Percentiles rank a stretch among this genome's conserved stretches.
Conservation (phyloP, 2,888 invertebrate species). For the Watsonalla binaria region DNA sequence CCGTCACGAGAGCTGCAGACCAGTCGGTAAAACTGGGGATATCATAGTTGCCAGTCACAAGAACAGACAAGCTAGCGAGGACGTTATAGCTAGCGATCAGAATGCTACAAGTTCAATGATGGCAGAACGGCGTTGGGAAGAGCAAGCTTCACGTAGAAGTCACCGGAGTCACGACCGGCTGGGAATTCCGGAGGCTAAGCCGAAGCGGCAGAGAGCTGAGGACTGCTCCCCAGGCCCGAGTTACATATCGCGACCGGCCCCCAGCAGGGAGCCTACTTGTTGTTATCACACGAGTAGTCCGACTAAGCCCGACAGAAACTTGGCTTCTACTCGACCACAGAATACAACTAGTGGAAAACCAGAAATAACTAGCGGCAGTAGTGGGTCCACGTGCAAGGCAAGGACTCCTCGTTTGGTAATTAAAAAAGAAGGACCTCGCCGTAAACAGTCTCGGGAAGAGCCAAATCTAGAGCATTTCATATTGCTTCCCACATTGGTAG, state of each 20-base stretch:
- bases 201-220: constrained; percentile 34
- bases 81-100: constrained; percentile 41
- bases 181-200: constrained; percentile 27
- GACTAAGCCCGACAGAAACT: constrained; percentile 24
- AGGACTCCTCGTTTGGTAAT: constrained; percentile 53
- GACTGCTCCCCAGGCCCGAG: constrained; percentile 60
- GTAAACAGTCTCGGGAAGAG: constrained; percentile 45
- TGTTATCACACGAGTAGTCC: constrained; percentile 51
- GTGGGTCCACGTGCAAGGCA: constrained; percentile 31
- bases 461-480: constrained; percentile 65
- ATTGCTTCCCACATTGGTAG: constrained; percentile 62
- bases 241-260: constrained; percentile 34
- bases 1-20: constrained; percentile 59
- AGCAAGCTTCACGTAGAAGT: constrained; percentile 29
- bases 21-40: constrained; percentile 68
- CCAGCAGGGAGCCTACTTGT: constrained; percentile 48
- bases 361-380: constrained; percentile 45
- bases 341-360: constrained; percentile 14
- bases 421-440: constrained; percentile 50
- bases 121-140: constrained; percentile 35
- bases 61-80: constrained; percentile 46
- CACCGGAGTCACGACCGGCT: constrained; percentile 51
- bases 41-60: constrained; percentile 72
- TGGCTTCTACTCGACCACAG: constrained; percentile 6
- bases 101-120: constrained; percentile 40